Percentiles rank a stretch among this genome's conserved stretches.
These are phyloP conservation scores for Clupea harengus DNA, from an alignment of 2,113 vertebrate species.

Conservation along the genomic window DNA sequence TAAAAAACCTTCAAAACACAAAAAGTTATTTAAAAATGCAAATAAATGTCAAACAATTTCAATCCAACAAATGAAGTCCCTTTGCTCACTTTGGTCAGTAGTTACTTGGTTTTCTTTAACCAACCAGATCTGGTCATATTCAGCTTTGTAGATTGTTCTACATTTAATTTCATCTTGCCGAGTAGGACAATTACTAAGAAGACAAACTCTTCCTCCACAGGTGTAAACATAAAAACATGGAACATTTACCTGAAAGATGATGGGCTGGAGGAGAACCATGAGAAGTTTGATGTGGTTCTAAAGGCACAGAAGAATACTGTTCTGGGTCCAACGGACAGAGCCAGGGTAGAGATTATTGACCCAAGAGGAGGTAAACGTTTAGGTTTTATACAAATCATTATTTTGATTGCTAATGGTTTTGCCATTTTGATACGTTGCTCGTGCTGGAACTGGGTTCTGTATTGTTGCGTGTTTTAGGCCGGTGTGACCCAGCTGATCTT, in stretches of 20 bases:
- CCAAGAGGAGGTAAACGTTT: conserved; percentile 60
- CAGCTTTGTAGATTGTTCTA: background rate
- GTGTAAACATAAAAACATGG: conserved; percentile 74
- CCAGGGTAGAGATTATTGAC: conserved; percentile 69
- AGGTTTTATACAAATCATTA: background rate
- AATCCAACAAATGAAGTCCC: no score
- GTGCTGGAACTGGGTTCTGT: background rate
- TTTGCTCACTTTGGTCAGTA: background rate
- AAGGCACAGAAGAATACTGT: conserved; percentile 64
- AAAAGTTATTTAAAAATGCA: no score
- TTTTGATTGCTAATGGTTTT: background rate
- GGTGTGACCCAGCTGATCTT: conserved; percentile 57
- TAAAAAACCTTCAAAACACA: no score
- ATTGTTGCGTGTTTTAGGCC: conserved; percentile 47
- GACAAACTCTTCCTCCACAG: conserved; percentile 51
- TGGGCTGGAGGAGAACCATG: conserved; percentile 74
- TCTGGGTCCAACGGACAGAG: conserved; percentile 65
- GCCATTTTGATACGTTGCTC: background rate
- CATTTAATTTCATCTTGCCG: background rate
- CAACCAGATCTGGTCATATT: background rate
- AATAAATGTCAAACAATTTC: no score
- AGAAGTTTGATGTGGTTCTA: conserved; percentile 66
- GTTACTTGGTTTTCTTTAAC: background rate
- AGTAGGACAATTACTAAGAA: no score
- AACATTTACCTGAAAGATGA: conserved; percentile 71